These are phyloP conservation scores for Amniataba percoides DNA, from an alignment of 2,797 vertebrate species.

Conservation along the genomic window DNA sequence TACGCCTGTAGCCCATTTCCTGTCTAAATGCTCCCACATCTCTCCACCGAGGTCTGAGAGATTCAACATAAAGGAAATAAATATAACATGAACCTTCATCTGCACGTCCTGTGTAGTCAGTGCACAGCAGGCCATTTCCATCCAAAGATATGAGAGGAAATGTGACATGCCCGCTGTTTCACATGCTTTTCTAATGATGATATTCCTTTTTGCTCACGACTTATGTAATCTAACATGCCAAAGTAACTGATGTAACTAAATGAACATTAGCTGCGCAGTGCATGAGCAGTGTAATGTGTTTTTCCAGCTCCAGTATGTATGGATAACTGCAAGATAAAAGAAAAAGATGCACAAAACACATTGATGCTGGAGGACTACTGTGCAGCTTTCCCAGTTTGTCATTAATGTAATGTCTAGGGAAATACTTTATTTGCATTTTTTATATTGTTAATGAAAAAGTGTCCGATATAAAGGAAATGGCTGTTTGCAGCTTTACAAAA, in stretches of 20 bases:
- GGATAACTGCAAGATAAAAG: not conserved
- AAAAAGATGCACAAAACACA: not conserved
- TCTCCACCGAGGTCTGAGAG: conserved; percentile 8
- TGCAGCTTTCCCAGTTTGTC: not conserved
- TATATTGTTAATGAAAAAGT: not conserved
- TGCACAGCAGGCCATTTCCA: not conserved
- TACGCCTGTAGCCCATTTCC: not conserved
- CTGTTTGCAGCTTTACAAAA: not conserved
- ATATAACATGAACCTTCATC: conserved; percentile 16
- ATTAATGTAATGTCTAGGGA: not conserved
- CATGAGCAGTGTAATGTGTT: not conserved
- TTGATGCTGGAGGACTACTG: no score
- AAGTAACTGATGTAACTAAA: no score
- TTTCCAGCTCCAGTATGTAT: not conserved
- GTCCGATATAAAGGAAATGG: not conserved
- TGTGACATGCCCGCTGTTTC: not conserved
- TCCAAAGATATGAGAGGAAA: conserved; percentile 4
- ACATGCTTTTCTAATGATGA: not conserved
- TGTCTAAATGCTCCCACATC: not conserved
- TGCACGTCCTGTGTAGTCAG: conserved; percentile 1
- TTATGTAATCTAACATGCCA: not conserved
- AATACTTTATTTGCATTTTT: no score
- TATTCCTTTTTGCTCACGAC: not conserved
- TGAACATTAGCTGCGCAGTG: not conserved
- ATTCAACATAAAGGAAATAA: conserved; percentile 17